Percentiles rank a stretch among this genome's conserved stretches.
Evolutionary conservation across 2,797 vertebrate species (phyloP).

Genomic region (Pteronotus mesoamericanus): DNA sequence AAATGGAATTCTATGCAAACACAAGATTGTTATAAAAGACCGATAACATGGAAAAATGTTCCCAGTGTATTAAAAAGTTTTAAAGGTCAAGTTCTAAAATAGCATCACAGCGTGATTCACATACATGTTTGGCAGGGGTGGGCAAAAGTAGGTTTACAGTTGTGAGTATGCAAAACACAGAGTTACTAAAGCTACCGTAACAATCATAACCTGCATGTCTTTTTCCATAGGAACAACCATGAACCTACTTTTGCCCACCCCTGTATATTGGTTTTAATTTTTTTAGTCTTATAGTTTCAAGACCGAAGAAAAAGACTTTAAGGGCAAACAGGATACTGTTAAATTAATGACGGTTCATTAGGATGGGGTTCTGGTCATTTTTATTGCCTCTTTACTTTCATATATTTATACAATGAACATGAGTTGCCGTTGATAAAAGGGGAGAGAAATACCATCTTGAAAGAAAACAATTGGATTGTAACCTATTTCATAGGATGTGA

Average conservation of each 20-base stretch:
- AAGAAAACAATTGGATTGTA: neutral
- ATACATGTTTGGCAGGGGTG: neutral
- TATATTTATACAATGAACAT: neutral
- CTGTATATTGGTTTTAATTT: neutral
- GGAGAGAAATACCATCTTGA: neutral
- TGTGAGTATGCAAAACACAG: neutral
- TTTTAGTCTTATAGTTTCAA: neutral
- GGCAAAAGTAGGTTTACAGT: neutral
- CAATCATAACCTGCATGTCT: neutral
- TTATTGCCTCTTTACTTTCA: neutral
- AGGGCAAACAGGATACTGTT: neutral
- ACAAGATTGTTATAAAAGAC: neutral
- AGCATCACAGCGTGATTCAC: neutral
- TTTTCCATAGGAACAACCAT: neutral
- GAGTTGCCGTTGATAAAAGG: neutral
- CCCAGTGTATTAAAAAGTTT: neutral
- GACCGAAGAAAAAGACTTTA: neutral
- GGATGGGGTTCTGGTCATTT: neutral
- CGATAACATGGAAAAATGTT: neutral
- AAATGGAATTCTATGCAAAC: neutral
- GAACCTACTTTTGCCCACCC: neutral
- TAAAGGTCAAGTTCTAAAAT: neutral
- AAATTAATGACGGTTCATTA: neutral
- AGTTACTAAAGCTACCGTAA: neutral
- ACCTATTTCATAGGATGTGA: neutral